Conservation (phyloP, 2,113 vertebrate genomes). For the Cyanoramphus novaezelandiae region DNA sequence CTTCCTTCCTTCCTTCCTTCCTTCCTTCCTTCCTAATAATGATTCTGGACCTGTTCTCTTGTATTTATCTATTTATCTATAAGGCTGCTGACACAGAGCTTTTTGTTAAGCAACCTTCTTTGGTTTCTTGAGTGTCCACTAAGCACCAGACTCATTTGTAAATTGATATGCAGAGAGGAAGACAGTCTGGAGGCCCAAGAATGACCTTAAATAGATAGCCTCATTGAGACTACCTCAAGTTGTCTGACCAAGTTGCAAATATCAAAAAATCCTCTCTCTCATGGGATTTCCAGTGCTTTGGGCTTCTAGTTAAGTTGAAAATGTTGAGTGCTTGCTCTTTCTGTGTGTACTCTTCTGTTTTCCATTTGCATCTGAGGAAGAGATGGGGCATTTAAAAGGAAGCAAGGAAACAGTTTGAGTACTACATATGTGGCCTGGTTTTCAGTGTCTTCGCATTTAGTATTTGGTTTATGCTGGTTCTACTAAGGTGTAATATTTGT, state of each 20-base stretch:
- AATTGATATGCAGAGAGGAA: background rate
- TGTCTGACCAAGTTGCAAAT: background rate
- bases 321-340: background rate
- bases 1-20: background rate
- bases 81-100: background rate
- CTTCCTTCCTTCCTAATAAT: background rate
- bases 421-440: background rate
- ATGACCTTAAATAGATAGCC: background rate
- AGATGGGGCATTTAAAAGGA: background rate
- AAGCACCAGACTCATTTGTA: background rate
- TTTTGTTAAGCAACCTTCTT: background rate
- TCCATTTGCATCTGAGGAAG: background rate
- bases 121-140: background rate
- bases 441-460: background rate
- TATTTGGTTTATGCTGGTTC: background rate
- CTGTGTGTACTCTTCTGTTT: background rate
- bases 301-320: background rate
- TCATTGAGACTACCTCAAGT: background rate
- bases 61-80: slow-evolving; percentile 9
- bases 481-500: background rate
- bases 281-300: background rate
- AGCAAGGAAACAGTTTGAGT: background rate
- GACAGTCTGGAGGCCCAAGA: background rate
- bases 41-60: background rate
- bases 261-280: background rate